Evolutionary conservation across 2,888 invertebrate genomes (phyloP).

Genomic region (Protonemura montana): DNA sequence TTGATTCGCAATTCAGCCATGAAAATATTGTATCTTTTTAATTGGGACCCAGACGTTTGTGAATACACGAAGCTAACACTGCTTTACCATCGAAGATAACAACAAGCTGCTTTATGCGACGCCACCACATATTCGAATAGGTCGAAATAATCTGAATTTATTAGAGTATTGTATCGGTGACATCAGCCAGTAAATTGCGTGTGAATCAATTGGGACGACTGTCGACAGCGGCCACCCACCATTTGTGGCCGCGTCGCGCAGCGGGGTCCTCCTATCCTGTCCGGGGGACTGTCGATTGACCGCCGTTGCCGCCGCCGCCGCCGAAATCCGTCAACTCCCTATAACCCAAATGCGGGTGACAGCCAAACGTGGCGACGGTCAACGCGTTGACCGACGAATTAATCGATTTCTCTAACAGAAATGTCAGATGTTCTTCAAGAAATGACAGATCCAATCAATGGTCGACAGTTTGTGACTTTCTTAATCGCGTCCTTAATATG

Average conservation of each 20-base stretch:
- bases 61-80: no score
- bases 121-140: not conserved
- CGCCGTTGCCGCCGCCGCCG: not conserved
- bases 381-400: not conserved
- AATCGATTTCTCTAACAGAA: not conserved
- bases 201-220: not conserved
- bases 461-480: not conserved
- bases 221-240: not conserved
- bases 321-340: not conserved
- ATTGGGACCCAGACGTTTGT: not conserved
- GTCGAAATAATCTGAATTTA: not conserved
- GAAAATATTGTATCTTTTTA: conserved; percentile 7
- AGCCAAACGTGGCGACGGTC: not conserved
- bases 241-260: not conserved
- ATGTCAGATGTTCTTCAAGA: not conserved
- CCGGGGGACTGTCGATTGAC: no score
- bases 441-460: not conserved
- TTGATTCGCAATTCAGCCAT: not conserved
- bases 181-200: not conserved
- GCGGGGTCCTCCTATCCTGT: no score
- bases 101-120: not conserved
- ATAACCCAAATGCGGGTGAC: not conserved
- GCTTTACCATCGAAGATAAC: not conserved
- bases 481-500: not conserved
- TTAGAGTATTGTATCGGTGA: conserved; percentile 7